Percentiles rank a stretch among this genome's conserved stretches.
phyloP scores from a whole-genome alignment of 2,888 invertebrate genomes.

The Myopa testacea region DNA sequence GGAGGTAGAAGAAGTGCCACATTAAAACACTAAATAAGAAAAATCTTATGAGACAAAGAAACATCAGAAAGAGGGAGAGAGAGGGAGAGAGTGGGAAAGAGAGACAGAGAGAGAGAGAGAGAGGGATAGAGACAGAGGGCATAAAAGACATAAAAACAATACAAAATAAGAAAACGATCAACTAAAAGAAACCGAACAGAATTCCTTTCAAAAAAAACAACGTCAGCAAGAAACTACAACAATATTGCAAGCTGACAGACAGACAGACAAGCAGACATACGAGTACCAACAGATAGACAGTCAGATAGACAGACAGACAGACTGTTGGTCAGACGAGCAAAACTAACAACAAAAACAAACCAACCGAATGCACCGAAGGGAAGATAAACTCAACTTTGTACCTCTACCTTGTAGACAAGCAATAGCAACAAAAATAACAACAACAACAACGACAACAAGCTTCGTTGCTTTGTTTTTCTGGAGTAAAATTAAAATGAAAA shows the following conservation, averaged over 20 bases:
- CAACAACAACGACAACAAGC: not conserved
- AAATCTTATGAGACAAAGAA: constrained; percentile 12
- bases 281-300: constrained; percentile 8
- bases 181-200: constrained; percentile 5
- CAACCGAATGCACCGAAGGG: constrained; percentile 13
- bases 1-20: not conserved
- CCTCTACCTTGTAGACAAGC: constrained; percentile 15
- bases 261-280: not conserved
- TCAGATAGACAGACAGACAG: not conserved
- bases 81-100: not conserved
- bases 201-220: constrained; percentile 36
- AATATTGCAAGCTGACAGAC: constrained; percentile 4
- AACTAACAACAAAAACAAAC: constrained; percentile 4
- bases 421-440: constrained; percentile 16
- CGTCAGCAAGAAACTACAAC: constrained; percentile 11
- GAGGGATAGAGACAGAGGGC: not conserved
- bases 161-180: constrained; percentile 32
- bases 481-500: not conserved
- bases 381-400: constrained; percentile 22
- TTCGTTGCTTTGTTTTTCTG: constrained; percentile 6
- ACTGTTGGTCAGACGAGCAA: constrained; percentile 23
- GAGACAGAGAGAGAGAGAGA: not conserved
- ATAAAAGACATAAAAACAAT: not conserved
- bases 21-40: constrained; percentile 10
- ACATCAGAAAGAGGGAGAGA: not conserved